Percentiles rank a stretch among this genome's conserved stretches.
These are phyloP conservation scores for Speoplatyrhinus poulsoni DNA, from an alignment of 2,113 vertebrate species.

Conservation along the genomic window DNA sequence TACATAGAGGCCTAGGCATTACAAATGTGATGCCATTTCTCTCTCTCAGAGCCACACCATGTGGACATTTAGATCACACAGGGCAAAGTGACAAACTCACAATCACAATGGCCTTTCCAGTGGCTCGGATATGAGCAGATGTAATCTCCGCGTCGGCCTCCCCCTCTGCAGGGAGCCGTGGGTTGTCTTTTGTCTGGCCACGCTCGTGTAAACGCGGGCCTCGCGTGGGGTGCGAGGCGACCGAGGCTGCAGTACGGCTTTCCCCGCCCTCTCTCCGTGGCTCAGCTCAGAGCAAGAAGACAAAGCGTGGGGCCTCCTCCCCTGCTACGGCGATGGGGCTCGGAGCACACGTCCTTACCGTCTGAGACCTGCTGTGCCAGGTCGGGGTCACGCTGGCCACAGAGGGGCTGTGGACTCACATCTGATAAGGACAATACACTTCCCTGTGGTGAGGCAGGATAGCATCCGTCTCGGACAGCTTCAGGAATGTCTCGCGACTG, in stretches of 20 bases:
- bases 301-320: slow-evolving; percentile 49
- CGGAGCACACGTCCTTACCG: slow-evolving; percentile 23
- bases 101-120: slow-evolving; percentile 46
- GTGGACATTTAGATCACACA: slow-evolving; percentile 37
- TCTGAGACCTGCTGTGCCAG: slow-evolving; percentile 49
- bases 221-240: slow-evolving; percentile 31
- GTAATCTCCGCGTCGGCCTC: slow-evolving; percentile 56
- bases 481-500: slow-evolving; percentile 2
- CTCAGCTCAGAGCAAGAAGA: slow-evolving; percentile 50
- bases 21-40: slow-evolving; percentile 20
- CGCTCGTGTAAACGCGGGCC: slow-evolving; percentile 61
- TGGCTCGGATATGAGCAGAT: slow-evolving; percentile 52
- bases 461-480: slow-evolving; percentile 20
- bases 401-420: slow-evolving; percentile 55
- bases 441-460: slow-evolving; percentile 11
- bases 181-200: slow-evolving; percentile 61
- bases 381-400: slow-evolving; percentile 53
- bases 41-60: slow-evolving; percentile 12
- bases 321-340: slow-evolving; percentile 26
- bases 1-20: slow-evolving; percentile 12
- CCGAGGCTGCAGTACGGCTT: slow-evolving; percentile 8
- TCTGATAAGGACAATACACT: slow-evolving; percentile 54
- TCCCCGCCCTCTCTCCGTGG: slow-evolving; percentile 14
- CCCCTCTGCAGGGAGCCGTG: slow-evolving; percentile 40
- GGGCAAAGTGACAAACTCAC: slow-evolving; percentile 28